Conservation (phyloP, 2,888 invertebrate genomes). For the Odontomyia ornata region DNA sequence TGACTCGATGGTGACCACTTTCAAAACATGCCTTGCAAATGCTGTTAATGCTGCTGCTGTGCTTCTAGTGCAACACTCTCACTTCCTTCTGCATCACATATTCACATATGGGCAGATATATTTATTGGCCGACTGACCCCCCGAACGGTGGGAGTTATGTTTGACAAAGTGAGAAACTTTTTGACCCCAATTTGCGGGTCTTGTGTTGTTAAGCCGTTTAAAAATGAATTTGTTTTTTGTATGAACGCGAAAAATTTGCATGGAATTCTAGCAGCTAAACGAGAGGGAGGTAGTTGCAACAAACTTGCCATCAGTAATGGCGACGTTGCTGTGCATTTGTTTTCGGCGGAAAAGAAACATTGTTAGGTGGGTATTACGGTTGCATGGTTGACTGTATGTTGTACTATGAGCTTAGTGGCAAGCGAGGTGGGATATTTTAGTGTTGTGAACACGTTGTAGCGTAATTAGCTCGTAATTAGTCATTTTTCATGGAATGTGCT, state of each 20-base stretch:
- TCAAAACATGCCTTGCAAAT: no score
- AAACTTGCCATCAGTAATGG: background rate
- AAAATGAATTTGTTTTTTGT: background rate
- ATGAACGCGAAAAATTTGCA: slow-evolving; percentile 10
- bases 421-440: no score
- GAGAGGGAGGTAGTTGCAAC: background rate
- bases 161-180: slow-evolving; percentile 10
- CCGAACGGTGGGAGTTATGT: background rate
- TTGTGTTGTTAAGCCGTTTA: slow-evolving; percentile 2
- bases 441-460: no score
- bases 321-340: background rate
- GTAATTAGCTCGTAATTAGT: no score
- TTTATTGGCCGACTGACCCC: background rate
- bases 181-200: background rate
- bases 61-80: background rate
- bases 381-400: no score
- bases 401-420: no score
- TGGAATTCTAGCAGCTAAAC: background rate
- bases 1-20: no score
- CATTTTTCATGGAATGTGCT: no score
- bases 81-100: background rate
- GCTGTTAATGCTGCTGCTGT: no score
- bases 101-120: background rate
- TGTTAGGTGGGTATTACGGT: no score
- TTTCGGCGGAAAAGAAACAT: background rate